Percentiles rank a stretch among this genome's conserved stretches.
These are phyloP conservation scores for Penaeus indicus DNA, from an alignment of 1,140 invertebrate genomes.

Conservation along the genomic window DNA sequence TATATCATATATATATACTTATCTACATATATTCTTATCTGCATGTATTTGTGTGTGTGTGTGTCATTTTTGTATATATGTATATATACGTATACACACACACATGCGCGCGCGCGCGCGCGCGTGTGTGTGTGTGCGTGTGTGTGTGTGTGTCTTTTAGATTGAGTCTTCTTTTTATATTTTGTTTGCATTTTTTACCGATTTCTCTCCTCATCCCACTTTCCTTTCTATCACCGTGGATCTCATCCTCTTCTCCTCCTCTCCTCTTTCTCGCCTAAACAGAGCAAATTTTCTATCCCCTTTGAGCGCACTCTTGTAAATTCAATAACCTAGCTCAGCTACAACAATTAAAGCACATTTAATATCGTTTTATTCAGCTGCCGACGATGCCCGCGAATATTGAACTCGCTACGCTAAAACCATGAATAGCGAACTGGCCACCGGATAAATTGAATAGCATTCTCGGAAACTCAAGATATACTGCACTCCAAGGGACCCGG, in stretches of 20 bases:
- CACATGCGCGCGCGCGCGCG: neutral
- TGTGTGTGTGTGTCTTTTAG: slow-evolving; percentile 1
- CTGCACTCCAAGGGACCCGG: slow-evolving; percentile 1
- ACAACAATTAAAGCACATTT: slow-evolving; percentile 38
- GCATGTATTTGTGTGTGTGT: neutral
- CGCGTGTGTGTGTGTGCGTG: neutral
- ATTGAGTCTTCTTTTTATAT: neutral
- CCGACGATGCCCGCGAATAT: slow-evolving; percentile 6
- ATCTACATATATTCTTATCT: neutral
- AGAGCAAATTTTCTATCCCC: no score
- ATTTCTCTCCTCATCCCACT: no score
- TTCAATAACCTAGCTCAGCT: slow-evolving; percentile 21
- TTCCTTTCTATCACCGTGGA: no score
- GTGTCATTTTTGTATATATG: neutral
- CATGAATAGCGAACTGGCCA: slow-evolving; percentile 13
- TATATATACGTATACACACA: neutral
- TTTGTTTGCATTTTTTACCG: no score
- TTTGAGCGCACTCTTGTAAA: neutral
- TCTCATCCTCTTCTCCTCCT: neutral
- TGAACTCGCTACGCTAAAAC: neutral
- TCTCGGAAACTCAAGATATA: slow-evolving; percentile 26
- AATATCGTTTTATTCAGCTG: slow-evolving; percentile 20
- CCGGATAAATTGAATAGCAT: slow-evolving; percentile 24
- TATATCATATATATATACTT: neutral
- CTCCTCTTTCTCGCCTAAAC: neutral